Percentiles rank a stretch among this genome's conserved stretches.
Evolutionary conservation across 2,888 invertebrate genomes (phyloP).

Genomic region (Phania funesta): DNA sequence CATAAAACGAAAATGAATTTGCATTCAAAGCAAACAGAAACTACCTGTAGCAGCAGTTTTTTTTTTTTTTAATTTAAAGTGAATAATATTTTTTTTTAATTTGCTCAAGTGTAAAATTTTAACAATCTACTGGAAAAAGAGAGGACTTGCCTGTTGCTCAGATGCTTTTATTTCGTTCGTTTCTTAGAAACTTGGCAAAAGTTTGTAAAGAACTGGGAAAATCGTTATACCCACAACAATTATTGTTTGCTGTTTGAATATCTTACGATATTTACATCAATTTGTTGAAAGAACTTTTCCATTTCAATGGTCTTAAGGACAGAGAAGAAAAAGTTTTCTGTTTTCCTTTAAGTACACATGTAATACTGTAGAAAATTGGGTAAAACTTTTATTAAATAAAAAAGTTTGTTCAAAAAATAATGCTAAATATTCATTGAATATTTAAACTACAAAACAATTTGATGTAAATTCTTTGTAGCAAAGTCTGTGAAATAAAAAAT

Average conservation of each 20-base stretch:
- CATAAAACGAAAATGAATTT: too few relatives aligned
- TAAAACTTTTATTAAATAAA: background rate
- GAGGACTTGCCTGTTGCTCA: background rate
- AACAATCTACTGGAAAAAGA: conserved; percentile 25
- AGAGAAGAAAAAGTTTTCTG: background rate
- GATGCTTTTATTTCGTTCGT: background rate
- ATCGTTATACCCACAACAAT: background rate
- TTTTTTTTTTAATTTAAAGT: background rate
- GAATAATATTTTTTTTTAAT: conserved; percentile 5
- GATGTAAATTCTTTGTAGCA: background rate
- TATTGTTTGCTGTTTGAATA: background rate
- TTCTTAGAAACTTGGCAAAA: background rate
- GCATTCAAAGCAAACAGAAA: background rate
- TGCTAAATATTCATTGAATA: conserved; percentile 57
- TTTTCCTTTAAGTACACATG: background rate
- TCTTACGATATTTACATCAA: conserved; percentile 41
- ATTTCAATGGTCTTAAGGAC: background rate
- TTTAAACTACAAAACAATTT: conserved; percentile 34
- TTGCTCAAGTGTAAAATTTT: conserved; percentile 42
- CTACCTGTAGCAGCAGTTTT: background rate
- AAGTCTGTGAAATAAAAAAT: too few relatives aligned
- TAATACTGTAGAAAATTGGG: conserved; percentile 1
- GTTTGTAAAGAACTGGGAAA: conserved; percentile 1
- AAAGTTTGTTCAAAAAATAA: background rate
- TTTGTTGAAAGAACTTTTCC: conserved; percentile 27